These are phyloP conservation scores for Sarcophaga peregrina DNA, from an alignment of 1,140 invertebrate genomes.

Conservation along the genomic window DNA sequence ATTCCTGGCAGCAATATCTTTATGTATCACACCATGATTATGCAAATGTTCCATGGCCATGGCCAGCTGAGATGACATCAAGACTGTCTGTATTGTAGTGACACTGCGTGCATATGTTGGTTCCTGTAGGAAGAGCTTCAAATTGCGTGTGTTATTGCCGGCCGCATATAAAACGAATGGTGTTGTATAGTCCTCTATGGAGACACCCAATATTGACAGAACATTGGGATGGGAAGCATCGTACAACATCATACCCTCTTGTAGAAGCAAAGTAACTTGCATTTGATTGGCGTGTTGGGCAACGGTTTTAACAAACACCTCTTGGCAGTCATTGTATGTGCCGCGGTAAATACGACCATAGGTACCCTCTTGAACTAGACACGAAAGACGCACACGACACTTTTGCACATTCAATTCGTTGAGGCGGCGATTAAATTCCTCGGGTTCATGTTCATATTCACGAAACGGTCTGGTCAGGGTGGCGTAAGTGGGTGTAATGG, in stretches of 20 bases:
- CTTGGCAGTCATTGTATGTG: conserved; percentile 80
- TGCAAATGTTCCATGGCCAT: conserved; percentile 91
- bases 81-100: conserved; percentile 92
- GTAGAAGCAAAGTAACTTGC: conserved; percentile 84
- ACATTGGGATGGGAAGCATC: conserved; percentile 86
- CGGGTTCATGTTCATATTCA: conserved; percentile 65
- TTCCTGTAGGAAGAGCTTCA: conserved; percentile 82
- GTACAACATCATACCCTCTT: conserved; percentile 90
- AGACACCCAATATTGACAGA: conserved; percentile 87
- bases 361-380: conserved; percentile 85
- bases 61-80: conserved; percentile 90
- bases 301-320: conserved; percentile 87
- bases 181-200: conserved; percentile 85
- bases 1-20: conserved; percentile 91
- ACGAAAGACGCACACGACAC: conserved; percentile 81
- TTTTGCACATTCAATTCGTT: conserved; percentile 65
- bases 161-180: conserved; percentile 91
- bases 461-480: conserved; percentile 64
- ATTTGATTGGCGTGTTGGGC: conserved; percentile 74
- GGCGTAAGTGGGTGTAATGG: conserved; percentile 61
- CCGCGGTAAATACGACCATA: conserved; percentile 92
- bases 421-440: conserved; percentile 65
- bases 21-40: conserved; percentile 89
- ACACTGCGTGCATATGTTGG: conserved; percentile 75
- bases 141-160: conserved; percentile 81